Base-by-base conservation (phyloP, 2,888 invertebrate genomes). In the Elaeidobius kamerunicus region DNA sequence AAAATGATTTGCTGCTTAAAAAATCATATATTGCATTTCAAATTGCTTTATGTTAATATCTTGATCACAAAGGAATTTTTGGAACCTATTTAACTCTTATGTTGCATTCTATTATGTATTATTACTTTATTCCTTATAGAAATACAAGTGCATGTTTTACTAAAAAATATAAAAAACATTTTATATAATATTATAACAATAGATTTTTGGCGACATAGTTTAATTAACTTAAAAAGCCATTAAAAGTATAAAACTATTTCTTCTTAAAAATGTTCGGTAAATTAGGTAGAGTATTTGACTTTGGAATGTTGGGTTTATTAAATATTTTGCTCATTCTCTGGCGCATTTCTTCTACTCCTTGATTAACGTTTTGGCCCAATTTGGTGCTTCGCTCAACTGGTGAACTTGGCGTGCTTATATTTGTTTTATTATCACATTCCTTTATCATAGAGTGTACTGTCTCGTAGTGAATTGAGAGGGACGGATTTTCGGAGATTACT, bases 301-400 rank as follows among this genome's bases (percentile, higher is more conserved):
- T 71, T n/a, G 67, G 60, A 48, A 70, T 68, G 15, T 74, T 74
- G 56, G 70, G 69, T 56, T 69, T 70, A 50, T 66, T 67, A 55
- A 82, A 82, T 58, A 82, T 80, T 63, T 81, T 82, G 54, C 78
- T 78, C 63, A 82, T 75, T 62, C 77, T 74, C 60, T 80, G 78
- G 39, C 77, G 75, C 74, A 82, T 77, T 47, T 82, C 82, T 65
- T 81, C 81, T 32, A 81, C 77, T 5, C 78, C 76, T 60, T 78
- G 78, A 19, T 77, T 78, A 40, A 75, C 71, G 55, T 73, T 72
- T 40, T 68, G 70, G 41, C 65, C 65, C 11, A 69, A 61, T 9
- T 48, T 44, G 2, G 28, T 36, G n/a, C 35, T 27, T 15, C 40
- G 19, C 23, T 42, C 57, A 60, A 66, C 36, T 51, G 64, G 27